Conservation (phyloP, 2,113 vertebrate species). For the Rissa tridactyla region DNA sequence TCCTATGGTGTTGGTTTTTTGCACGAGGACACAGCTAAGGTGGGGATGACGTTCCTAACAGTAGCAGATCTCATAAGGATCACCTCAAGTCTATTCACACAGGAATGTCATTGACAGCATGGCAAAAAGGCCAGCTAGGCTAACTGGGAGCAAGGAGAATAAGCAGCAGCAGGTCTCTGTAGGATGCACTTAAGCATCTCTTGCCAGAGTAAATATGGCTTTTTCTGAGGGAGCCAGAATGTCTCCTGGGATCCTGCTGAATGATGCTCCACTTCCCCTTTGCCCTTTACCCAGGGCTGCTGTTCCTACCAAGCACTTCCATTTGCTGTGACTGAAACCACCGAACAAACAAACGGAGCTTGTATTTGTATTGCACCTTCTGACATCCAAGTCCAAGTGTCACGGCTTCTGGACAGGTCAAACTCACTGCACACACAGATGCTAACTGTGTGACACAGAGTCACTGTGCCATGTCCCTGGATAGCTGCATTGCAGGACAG, state of each 20-base stretch:
- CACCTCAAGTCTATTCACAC: neutral
- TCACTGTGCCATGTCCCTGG: neutral
- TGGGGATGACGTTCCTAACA: neutral
- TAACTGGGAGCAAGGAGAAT: neutral
- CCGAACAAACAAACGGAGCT: neutral
- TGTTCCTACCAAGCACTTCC: neutral
- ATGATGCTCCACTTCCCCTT: neutral
- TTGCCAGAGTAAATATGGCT: neutral
- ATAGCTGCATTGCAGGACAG: neutral
- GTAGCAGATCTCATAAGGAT: neutral
- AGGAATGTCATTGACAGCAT: neutral
- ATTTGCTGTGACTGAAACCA: neutral
- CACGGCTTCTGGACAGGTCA: neutral
- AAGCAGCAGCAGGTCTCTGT: neutral
- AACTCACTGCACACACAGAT: neutral
- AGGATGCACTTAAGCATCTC: neutral
- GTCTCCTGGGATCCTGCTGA: neutral
- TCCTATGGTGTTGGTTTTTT: fast-evolving
- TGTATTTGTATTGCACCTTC: neutral
- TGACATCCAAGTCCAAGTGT: neutral
- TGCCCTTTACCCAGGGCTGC: neutral
- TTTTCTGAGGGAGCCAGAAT: neutral
- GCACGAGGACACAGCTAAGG: neutral
- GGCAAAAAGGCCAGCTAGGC: neutral
- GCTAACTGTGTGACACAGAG: neutral